Evolutionary conservation across 2,888 invertebrate species (phyloP).

Genomic region (Microctonus aethiopoides): DNA sequence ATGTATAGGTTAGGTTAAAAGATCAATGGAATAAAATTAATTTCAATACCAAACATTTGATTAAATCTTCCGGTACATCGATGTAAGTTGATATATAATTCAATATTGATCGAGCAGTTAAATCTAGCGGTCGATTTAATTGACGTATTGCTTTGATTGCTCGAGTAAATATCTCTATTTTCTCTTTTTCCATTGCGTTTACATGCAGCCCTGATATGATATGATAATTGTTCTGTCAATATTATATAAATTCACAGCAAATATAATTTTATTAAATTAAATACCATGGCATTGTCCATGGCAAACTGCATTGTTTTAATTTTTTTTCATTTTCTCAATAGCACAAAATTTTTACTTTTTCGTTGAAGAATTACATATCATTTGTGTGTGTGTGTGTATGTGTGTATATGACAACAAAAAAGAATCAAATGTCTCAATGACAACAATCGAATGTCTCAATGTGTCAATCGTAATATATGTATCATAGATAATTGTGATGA

Average conservation of each 20-base stretch:
- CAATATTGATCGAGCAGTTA: conserved; percentile 37
- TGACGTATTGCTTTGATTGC: conserved; percentile 40
- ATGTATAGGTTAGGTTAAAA: not conserved
- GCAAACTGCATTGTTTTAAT: not conserved
- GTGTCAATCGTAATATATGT: no score
- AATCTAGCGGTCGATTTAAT: conserved; percentile 33
- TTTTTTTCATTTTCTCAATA: not conserved
- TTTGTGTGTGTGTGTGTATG: not conserved
- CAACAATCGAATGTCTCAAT: not conserved
- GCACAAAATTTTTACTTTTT: not conserved
- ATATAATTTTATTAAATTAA: not conserved
- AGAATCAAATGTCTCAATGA: not conserved
- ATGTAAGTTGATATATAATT: conserved; percentile 41
- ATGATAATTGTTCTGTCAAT: not conserved
- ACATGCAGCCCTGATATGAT: not conserved
- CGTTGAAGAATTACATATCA: not conserved
- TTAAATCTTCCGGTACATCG: conserved; percentile 38
- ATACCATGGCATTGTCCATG: not conserved
- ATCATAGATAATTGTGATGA: no score
- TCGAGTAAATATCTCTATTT: conserved; percentile 36
- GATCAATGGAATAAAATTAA: not conserved
- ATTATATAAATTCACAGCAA: not conserved
- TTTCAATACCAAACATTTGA: conserved; percentile 42
- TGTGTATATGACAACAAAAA: not conserved
- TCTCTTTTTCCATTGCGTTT: conserved; percentile 38